These are phyloP conservation scores for Lithophane leautieri DNA, from an alignment of 2,888 invertebrate genomes.

Conservation along the genomic window DNA sequence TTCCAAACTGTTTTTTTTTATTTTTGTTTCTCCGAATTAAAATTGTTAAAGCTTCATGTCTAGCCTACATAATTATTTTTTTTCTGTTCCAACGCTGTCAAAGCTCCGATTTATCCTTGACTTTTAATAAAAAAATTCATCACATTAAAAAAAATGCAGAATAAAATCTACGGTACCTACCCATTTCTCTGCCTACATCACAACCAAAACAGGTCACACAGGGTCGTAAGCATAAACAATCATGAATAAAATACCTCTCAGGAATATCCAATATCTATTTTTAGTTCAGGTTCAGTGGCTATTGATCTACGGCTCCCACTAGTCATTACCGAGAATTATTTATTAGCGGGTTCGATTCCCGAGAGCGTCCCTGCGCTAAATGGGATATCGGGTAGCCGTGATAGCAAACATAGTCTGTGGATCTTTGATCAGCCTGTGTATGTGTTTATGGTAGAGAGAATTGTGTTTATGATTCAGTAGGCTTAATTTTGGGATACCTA, in stretches of 20 bases:
- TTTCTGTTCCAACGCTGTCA: not conserved
- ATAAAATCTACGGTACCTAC: not conserved
- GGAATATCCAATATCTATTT: constrained; percentile 50
- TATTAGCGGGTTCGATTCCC: constrained; percentile 64
- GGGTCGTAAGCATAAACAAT: constrained; percentile 24
- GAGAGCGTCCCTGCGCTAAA: constrained; percentile 60
- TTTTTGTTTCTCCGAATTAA: not conserved
- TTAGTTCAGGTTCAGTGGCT: constrained; percentile 49
- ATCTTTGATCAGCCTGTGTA: constrained; percentile 42
- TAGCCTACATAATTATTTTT: too few relatives aligned
- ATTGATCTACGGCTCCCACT: constrained; percentile 58
- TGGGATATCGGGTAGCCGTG: constrained; percentile 57
- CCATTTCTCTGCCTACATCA: not conserved
- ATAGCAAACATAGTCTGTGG: constrained; percentile 51
- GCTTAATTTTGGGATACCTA: constrained; percentile 3
- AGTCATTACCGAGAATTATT: constrained; percentile 65
- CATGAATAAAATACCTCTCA: constrained; percentile 38
- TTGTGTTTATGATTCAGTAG: constrained; percentile 14
- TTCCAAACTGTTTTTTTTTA: not conserved
- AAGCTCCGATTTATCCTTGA: not conserved
- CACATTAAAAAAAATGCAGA: not conserved
- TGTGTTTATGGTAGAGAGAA: constrained; percentile 20
- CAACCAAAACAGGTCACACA: not conserved
- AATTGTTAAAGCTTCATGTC: not conserved
- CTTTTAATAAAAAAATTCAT: too few relatives aligned